Conservation (phyloP, 1,140 invertebrate species). For the Drosophila pandora region DNA sequence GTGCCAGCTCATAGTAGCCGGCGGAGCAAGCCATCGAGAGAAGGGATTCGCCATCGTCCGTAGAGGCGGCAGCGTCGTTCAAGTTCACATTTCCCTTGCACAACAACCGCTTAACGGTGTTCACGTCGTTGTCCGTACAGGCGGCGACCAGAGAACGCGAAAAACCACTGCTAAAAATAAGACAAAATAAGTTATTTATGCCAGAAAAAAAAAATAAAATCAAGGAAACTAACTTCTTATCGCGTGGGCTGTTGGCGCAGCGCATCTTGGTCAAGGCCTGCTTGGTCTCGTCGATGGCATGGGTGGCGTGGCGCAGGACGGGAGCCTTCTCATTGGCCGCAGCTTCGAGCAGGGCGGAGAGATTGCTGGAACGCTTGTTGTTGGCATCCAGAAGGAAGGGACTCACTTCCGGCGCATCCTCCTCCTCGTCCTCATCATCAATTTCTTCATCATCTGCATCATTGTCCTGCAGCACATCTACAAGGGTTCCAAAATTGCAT, state of each 20-base stretch:
- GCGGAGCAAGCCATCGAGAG: constrained; percentile 96
- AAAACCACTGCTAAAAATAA: constrained; percentile 71
- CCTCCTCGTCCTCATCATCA: constrained; percentile 80
- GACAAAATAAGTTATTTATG: not conserved
- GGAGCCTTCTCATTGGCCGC: constrained; percentile 88
- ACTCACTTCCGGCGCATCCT: constrained; percentile 72
- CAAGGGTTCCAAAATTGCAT: not conserved
- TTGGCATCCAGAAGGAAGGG: constrained; percentile 69
- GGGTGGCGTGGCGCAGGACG: constrained; percentile 79
- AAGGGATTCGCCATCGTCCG: constrained; percentile 96
- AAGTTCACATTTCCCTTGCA: constrained; percentile 94
- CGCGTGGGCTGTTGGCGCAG: constrained; percentile 88
- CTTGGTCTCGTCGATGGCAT: constrained; percentile 96
- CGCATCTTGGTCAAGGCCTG: constrained; percentile 97
- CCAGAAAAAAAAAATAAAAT: not conserved
- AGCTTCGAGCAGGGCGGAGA: constrained; percentile 75
- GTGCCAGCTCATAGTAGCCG: constrained; percentile 96
- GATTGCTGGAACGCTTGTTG: constrained; percentile 73
- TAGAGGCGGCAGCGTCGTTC: constrained; percentile 94
- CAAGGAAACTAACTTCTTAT: constrained; percentile 76
- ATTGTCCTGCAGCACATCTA: constrained; percentile 77
- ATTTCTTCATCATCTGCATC: constrained; percentile 81
- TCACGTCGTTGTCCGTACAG: constrained; percentile 96
- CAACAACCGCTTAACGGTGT: constrained; percentile 93
- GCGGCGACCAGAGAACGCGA: constrained; percentile 85